A percentile compares a stretch with the other conserved stretches of the same genome.
phyloP scores from a whole-genome alignment of 2,888 invertebrate genomes.

The Plagiodera versicolora region DNA sequence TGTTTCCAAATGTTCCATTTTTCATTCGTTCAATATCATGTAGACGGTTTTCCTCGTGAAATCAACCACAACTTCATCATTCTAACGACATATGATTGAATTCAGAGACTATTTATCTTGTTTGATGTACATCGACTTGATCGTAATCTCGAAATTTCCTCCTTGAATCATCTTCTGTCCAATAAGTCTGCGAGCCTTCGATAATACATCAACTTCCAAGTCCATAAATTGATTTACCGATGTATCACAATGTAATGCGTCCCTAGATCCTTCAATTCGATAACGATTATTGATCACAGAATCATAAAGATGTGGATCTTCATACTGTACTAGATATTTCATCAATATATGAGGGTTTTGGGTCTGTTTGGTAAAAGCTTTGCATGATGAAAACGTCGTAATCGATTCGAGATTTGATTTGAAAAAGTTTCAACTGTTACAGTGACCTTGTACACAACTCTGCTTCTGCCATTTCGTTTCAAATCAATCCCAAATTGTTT shows the following conservation, averaged over 20 bases:
- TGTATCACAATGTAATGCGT: slow-evolving; percentile 28
- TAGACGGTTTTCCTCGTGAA: too few relatives aligned
- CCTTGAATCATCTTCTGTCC: slow-evolving; percentile 16
- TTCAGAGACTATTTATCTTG: neutral
- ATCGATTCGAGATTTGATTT: too few relatives aligned
- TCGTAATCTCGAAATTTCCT: slow-evolving; percentile 5
- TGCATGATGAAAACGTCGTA: too few relatives aligned
- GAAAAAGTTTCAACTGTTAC: too few relatives aligned
- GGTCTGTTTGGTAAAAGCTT: too few relatives aligned
- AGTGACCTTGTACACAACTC: too few relatives aligned
- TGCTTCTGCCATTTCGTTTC: too few relatives aligned
- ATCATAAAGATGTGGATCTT: neutral
- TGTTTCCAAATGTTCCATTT: too few relatives aligned
- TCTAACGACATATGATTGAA: too few relatives aligned
- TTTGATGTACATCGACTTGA: neutral
- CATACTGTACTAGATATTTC: neutral
- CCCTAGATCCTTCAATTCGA: slow-evolving; percentile 29
- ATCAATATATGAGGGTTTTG: neutral
- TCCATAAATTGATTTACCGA: slow-evolving; percentile 30
- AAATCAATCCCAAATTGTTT: too few relatives aligned
- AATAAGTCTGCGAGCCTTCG: slow-evolving; percentile 24
- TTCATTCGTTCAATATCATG: too few relatives aligned
- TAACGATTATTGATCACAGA: slow-evolving; percentile 9
- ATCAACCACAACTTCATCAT: too few relatives aligned
- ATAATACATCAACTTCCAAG: slow-evolving; percentile 30